Evolutionary conservation across 2,888 invertebrate species (phyloP).

Genomic region (Penaeus monodon): DNA sequence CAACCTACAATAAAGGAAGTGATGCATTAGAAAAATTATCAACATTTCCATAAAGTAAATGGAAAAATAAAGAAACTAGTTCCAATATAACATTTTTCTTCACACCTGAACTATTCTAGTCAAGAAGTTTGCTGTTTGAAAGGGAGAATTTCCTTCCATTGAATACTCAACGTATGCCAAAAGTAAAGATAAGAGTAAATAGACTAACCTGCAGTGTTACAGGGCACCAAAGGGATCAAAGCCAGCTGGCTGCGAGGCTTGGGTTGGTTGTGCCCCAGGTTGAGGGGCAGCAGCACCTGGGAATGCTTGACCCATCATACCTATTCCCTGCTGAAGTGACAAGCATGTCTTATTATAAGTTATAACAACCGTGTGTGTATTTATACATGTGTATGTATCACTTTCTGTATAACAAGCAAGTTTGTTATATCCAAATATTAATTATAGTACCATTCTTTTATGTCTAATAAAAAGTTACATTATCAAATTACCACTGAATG

Average conservation of each 20-base stretch:
- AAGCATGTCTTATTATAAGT: neutral
- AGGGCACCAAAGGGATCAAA: conserved; percentile 63
- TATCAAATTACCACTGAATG: no score
- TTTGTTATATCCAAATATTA: no score
- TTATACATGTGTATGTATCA: no score
- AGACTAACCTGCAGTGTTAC: conserved; percentile 53
- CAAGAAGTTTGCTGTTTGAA: neutral
- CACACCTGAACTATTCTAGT: neutral
- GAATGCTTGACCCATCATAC: conserved; percentile 33
- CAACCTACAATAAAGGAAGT: conserved; percentile 24
- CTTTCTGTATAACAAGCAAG: no score
- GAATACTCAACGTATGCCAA: neutral
- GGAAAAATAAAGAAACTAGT: neutral
- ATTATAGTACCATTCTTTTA: no score
- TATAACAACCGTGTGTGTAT: neutral
- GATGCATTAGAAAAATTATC: neutral
- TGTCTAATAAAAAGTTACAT: no score
- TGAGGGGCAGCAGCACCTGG: conserved; percentile 36
- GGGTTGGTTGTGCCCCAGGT: conserved; percentile 38
- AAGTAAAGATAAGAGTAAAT: neutral
- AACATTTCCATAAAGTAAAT: no score
- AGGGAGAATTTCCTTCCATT: neutral
- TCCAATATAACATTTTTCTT: neutral
- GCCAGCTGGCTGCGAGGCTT: conserved; percentile 42
- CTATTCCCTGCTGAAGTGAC: conserved; percentile 45